Evolutionary conservation across 92 coral and sea anemone genomes (phyloP), one percentile per base, ranked within the genome.

Genomic region (Palythoa heliodiscus): DNA sequence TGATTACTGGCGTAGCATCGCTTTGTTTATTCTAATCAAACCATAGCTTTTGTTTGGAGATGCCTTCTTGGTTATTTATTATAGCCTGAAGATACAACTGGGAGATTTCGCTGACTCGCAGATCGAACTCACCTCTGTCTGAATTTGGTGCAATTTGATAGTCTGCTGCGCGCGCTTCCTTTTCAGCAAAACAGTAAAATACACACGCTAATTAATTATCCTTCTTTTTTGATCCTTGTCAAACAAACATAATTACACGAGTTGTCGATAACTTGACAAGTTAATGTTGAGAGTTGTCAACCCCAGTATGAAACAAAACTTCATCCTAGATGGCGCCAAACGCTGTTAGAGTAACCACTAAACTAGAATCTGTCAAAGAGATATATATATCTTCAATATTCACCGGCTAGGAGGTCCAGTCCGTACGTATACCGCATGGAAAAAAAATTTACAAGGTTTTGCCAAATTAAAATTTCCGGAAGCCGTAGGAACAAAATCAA

Each of bases 161-260:
- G 10, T 7, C 53, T 52, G 35, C 20, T 67, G 75, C 84, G 84
- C 84, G 84, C 70, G 84, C 84, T 14, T 58, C 55, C 58, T 19
- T 66, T 54, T 43, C 43, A 24, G 84, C 7, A 25, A 25, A 64
- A 14, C 22, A 4, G 47, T 37, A 78, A n/a, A 40, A 57, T 25
- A 39, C 57, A 9, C 23, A 7, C 35, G 9, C 57, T 47, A 47
- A 64, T 66, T 80, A 60, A 78, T 60, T 58, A 37, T 6, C 43
- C 43, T 25, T 64, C 66, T 50, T 13, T 48, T 35, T 53, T 29
- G n/a, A 66, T 64, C 60, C 58, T 24, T 52, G 17, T 23, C 22
- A 67, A 64, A 79, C 83, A 79, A 63, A 23, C 22, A 79, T 43
- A 39, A 79, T 79, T 20, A n/a, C 72, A 17, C 69, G 37, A 25